Evolutionary conservation across 92 coral and sea anemone species (phyloP), one percentile per base, ranked within the genome.

Genomic region (Palythoa grandiflora): DNA sequence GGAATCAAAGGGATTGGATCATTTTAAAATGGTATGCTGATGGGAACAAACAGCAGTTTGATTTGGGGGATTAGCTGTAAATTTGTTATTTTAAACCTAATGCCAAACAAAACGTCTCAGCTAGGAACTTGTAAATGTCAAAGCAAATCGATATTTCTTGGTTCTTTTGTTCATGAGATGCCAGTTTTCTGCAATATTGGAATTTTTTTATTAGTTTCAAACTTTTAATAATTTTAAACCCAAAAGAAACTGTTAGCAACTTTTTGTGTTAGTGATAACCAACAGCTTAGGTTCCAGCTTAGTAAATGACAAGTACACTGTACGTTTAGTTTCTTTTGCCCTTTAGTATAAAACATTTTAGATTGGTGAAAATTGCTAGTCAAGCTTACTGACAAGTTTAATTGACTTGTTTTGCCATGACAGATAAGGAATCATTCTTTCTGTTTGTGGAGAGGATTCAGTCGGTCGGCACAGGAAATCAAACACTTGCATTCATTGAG

Each of bases 361-460:
- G 65, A 13, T 59, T 14, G 65, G 65, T 59, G 65, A 65, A 65
- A 65, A 65, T 4, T 61, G 19, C 13, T 79, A 14, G 20, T 71
- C 44, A 81, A 68, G 39, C 47, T 44, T 81, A 81, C 86, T 81
- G 86, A 79, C 84, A 79, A 61, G 84, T 60, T 61, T 39, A 63
- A 70, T 70, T 70, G 48, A 66, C 86, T 81, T 81, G 75, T 81
- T 81, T 81, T 81, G 86, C 86, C 75, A 81, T 81, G 66, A 81
- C 86, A 81, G 86, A 81, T 81, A 81, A 81, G 86, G 86, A 81
- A 60, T 81, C 86, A 81, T 81, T 81, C 73, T 66, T 81, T 81
- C 86, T 81, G 75, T 81, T 81, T 81, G 75, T 81, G 86, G 86
- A 81, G 86, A 81, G 86, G 86, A 81, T 63, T 81, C 86, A 48